phyloP scores from a whole-genome alignment of 2,797 vertebrate genomes.

The Silurus lanzhouensis region DNA sequence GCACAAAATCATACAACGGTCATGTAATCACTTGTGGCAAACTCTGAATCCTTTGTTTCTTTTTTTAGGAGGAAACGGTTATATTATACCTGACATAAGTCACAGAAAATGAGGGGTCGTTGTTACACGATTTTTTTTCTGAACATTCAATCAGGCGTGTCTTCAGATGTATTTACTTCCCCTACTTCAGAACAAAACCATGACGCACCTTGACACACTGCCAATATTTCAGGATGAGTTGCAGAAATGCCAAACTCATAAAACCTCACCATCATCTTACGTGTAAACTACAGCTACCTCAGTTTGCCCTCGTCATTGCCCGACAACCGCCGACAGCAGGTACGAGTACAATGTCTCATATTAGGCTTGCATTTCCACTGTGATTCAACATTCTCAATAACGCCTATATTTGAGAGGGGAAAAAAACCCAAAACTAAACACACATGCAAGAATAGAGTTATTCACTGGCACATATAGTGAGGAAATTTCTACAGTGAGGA shows the following conservation, averaged over 20 bases:
- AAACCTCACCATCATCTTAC: constrained; percentile 7
- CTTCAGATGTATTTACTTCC: background rate
- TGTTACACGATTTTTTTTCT: background rate
- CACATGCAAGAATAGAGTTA: too few relatives aligned
- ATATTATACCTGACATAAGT: background rate
- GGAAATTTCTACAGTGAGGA: too few relatives aligned
- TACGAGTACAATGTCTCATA: background rate
- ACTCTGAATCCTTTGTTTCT: too few relatives aligned
- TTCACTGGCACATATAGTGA: too few relatives aligned
- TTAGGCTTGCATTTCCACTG: background rate
- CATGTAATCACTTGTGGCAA: too few relatives aligned
- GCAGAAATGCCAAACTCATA: constrained; percentile 26
- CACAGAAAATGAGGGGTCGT: background rate
- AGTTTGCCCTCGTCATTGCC: constrained; percentile 9
- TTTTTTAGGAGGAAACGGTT: background rate
- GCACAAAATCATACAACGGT: too few relatives aligned
- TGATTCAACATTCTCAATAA: too few relatives aligned
- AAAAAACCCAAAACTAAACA: too few relatives aligned
- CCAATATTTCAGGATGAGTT: constrained; percentile 33
- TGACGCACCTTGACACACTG: constrained; percentile 26
- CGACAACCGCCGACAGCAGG: background rate
- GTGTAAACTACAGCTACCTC: constrained; percentile 25
- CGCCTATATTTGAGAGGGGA: too few relatives aligned
- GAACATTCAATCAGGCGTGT: background rate
- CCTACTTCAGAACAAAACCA: constrained; percentile 1